Percentiles rank a stretch among this genome's conserved stretches.
phyloP scores from a whole-genome alignment of 2,888 invertebrate species.

The Pyrochroa serraticornis region DNA sequence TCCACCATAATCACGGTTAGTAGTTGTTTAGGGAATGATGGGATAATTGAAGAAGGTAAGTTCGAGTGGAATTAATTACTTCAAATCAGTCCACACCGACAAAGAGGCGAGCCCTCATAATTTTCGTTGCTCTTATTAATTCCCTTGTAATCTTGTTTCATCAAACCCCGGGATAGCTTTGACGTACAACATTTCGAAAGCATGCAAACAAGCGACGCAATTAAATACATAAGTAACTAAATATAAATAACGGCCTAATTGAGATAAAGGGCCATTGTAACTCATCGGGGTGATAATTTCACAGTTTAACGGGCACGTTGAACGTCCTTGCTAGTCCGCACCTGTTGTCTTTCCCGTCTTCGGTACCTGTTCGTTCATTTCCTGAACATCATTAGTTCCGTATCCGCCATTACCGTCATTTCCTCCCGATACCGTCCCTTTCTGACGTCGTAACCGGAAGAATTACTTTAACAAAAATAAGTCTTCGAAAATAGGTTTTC shows the following conservation, averaged over 20 bases:
- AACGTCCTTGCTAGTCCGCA: constrained; percentile 23
- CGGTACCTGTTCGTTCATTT: constrained; percentile 35
- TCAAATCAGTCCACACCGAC: constrained; percentile 12
- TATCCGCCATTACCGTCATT: constrained; percentile 37
- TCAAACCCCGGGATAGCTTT: constrained; percentile 24
- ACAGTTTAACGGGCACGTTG: constrained; percentile 26
- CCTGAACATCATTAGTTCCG: constrained; percentile 37
- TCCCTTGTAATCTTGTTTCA: constrained; percentile 23
- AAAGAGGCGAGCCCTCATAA: constrained; percentile 18
- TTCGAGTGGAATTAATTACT: constrained; percentile 14
- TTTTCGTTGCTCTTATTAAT: constrained; percentile 22
- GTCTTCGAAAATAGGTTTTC: background rate
- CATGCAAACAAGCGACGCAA: constrained; percentile 26
- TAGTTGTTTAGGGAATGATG: too few relatives aligned
- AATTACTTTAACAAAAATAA: background rate
- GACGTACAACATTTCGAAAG: constrained; percentile 22
- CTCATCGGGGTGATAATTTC: constrained; percentile 30
- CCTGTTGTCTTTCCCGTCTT: constrained; percentile 32
- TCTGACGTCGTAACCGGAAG: background rate
- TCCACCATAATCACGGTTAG: too few relatives aligned
- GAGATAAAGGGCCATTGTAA: constrained; percentile 31
- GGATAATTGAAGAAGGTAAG: background rate
- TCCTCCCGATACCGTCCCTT: constrained; percentile 16
- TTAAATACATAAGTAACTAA: constrained; percentile 27
- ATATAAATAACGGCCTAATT: constrained; percentile 32